Base-by-base conservation (phyloP, 2,113 vertebrate species). In the Equus quagga region DNA sequence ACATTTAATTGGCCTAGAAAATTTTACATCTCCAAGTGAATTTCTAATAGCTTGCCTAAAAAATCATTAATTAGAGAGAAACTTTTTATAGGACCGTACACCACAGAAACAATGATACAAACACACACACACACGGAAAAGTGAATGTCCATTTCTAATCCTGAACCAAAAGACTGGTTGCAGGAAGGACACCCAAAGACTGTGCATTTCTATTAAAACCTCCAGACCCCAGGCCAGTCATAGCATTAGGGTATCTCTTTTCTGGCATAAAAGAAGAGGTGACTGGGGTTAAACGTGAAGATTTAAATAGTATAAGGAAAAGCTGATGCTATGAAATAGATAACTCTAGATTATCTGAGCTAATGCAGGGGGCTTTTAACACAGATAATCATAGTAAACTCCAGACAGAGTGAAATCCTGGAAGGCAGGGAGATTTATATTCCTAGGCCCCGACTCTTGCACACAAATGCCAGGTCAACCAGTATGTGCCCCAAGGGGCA, bases 1-100 rank as follows among this genome's bases (percentile, higher is more conserved):
- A n/a, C 3, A 96, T 80, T 97, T 95, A 96, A 85, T 56, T 90
- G 69, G 81, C 80, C 91, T 86, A 64, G 97, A 89, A 85, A 92
- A 81, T 5, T 44, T 73, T 97, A 54, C 28, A 51, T 8, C 15
- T 94, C 56, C 44, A 93, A 91, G 9, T 96, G 78, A 70, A 58
- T 67, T 93, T 28, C 2, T 49, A 93, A 33, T 73, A 49, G 46
- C 31, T 84, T 90, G 51, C 6, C 65, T 95, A 80, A 86, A 75
- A 97, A 46, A 54, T 73, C 13, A 51, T 75, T 21, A 79, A 81
- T n/a, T 7, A 93, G 83, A 97, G 80, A 31, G n/a, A 96, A 90
- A 91, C 1, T 17, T 86, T 96, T 56, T 76, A 69, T 8, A 91
- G 18, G 44, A 17, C 90, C 98, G 81, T 88, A 93, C 8, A 23